phyloP scores from a whole-genome alignment of 2,888 invertebrate species.

The Pasiphila rectangulata region DNA sequence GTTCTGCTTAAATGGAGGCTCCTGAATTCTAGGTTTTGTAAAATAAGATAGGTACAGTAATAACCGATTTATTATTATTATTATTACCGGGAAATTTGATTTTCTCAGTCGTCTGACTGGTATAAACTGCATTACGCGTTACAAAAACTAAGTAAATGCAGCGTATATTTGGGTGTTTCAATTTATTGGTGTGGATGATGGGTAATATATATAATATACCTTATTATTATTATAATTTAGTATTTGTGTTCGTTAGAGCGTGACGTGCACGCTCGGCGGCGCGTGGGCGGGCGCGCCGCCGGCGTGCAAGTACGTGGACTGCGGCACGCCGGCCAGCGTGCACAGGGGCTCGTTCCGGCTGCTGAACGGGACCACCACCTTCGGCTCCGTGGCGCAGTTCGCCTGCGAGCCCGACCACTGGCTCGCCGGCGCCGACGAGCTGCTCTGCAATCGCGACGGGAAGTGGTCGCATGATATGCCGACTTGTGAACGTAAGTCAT shows the following conservation, averaged over 20 bases:
- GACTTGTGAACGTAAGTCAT: constrained; percentile 88
- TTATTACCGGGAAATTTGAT: too few species aligned
- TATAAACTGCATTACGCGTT: too few species aligned
- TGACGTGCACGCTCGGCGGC: constrained; percentile 92
- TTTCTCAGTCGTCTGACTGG: too few species aligned
- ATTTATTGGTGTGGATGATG: too few species aligned
- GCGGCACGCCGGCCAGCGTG: constrained; percentile 89
- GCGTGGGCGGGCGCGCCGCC: constrained; percentile 90
- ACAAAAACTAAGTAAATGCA: too few species aligned
- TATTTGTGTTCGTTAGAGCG: constrained; percentile 72
- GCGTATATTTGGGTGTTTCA: too few species aligned
- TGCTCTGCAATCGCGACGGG: constrained; percentile 90
- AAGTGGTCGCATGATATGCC: constrained; percentile 94
- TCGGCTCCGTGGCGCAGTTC: constrained; percentile 89
- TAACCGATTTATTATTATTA: too few species aligned
- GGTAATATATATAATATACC: too few species aligned
- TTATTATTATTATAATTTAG: background rate
- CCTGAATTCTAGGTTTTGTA: too few species aligned
- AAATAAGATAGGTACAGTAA: too few species aligned
- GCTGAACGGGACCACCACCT: constrained; percentile 90
- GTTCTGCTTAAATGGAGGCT: too few species aligned
- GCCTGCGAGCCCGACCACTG: constrained; percentile 91
- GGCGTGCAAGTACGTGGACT: constrained; percentile 92
- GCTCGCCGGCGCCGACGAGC: constrained; percentile 86
- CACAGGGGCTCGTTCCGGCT: constrained; percentile 87